phyloP scores from a whole-genome alignment of 2,888 invertebrate genomes.

The Eristalinus sepulchralis region DNA sequence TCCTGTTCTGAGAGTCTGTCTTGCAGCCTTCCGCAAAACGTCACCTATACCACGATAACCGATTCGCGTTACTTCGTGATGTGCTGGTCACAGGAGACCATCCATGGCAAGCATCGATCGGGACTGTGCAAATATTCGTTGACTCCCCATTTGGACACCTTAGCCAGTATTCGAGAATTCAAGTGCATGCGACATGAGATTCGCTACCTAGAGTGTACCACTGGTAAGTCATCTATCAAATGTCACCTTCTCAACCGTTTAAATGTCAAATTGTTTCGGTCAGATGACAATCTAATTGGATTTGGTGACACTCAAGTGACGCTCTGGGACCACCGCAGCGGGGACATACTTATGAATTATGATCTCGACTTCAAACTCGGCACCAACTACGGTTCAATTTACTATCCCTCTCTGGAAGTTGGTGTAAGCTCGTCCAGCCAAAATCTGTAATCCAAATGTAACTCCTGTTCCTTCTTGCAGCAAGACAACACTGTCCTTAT shows the following conservation, averaged over 20 bases:
- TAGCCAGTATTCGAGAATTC: conserved; percentile 80
- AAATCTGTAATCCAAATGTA: neutral
- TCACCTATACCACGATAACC: conserved; percentile 77
- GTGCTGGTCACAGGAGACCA: conserved; percentile 79
- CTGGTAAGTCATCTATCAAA: conserved; percentile 71
- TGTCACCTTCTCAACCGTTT: neutral
- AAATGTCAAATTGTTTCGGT: neutral
- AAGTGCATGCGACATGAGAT: conserved; percentile 78
- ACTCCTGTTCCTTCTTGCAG: neutral
- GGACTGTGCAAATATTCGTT: conserved; percentile 80
- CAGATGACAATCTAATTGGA: conserved; percentile 79
- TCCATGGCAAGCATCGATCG: conserved; percentile 75
- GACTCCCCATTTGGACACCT: conserved; percentile 78
- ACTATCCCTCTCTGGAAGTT: conserved; percentile 77
- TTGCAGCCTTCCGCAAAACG: conserved; percentile 74
- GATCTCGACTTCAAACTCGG: conserved; percentile 78
- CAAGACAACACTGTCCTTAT: conserved; percentile 57
- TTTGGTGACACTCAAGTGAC: conserved; percentile 78
- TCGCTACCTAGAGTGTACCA: conserved; percentile 77
- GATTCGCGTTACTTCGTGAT: conserved; percentile 80
- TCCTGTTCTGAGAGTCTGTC: neutral
- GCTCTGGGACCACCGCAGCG: conserved; percentile 80
- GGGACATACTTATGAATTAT: conserved; percentile 79
- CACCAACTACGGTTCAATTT: conserved; percentile 77
- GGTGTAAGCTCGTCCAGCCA: conserved; percentile 72